Base-by-base conservation (phyloP, 2,113 vertebrate genomes). In the Corydoras sp. region DNA sequence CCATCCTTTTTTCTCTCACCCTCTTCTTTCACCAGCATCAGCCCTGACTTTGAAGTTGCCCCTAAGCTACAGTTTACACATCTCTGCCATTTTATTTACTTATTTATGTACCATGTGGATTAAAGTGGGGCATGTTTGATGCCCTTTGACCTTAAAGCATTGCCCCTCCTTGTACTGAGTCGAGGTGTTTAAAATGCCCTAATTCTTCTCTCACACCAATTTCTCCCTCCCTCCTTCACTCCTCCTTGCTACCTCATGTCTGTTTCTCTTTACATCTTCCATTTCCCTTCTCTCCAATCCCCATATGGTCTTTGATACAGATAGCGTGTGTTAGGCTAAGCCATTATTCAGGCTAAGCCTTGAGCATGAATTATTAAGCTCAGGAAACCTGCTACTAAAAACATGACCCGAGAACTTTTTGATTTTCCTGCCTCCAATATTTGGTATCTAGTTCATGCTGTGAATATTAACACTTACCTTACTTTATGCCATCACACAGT, bases 101-200 rank as follows among this genome's bases (percentile, higher is more conserved):
- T 72, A 72, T 77, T 80, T 75, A 77, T 77, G 69, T 73, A 75
- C 72, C 75, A 69, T 74, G 73, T 60, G 58, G 70, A 75, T 51
- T 77, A 69, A 76, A 75, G 73, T 43, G 55, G 68, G 63, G 31
- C 66, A 62, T 61, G 55, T 65, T 60, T 78, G 76, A 76, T 77
- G 69, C 64, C 69, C 72, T 71, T 73, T 77, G 73, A 80, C 71
- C 79, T 76, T 63, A 73, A 71, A 80, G 70, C 54, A 48, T 67
- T 62, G 62, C 9, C 72, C n/a, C 54, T 60, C 73, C 77, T 75
- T 77, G 73, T 70, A 75, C 53, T 69, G 73, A 66, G 68, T 62
- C 68, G 31, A 48, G 60, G 63, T 62, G 72, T 62, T 64, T 53
- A 65, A 80, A 78, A 78, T 73, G 74, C 54, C 64, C 60, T 54